Percentiles rank a stretch among this genome's conserved stretches.
Conservation (phyloP, 2,113 vertebrate genomes). For the Ivindomyrus marchei region DNA sequence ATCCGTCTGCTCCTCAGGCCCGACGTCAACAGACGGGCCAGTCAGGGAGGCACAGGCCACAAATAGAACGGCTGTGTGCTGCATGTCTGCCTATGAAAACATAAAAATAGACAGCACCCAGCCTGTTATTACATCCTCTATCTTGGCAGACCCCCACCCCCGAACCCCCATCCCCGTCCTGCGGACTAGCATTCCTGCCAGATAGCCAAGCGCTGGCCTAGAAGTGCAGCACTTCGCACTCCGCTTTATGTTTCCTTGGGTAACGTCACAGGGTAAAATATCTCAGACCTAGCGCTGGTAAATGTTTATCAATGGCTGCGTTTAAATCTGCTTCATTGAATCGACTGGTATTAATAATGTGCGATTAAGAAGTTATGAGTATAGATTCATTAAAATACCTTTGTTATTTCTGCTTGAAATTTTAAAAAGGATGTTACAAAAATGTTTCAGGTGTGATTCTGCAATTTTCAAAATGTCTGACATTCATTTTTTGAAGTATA, state of each 20-base stretch:
- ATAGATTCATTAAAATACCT: neutral
- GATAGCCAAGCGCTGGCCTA: constrained; percentile 42
- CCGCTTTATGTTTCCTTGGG: constrained; percentile 3
- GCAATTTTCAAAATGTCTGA: neutral
- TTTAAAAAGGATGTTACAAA: neutral
- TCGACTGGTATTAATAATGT: neutral
- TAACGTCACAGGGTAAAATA: neutral
- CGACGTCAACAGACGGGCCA: neutral
- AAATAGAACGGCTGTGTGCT: constrained; percentile 1
- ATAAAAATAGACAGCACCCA: constrained; percentile 43
- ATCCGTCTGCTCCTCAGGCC: neutral
- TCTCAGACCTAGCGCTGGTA: neutral
- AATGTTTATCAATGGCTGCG: neutral
- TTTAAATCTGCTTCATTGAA: neutral
- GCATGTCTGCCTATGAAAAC: constrained; percentile 25
- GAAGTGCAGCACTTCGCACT: constrained; percentile 25
- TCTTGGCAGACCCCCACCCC: constrained; percentile 38
- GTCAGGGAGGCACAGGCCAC: neutral
- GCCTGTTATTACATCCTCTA: constrained; percentile 38
- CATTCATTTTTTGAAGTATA: neutral
- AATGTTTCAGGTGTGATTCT: neutral
- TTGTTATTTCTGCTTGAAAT: neutral
- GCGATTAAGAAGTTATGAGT: neutral
- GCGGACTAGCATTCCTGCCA: constrained; percentile 44
- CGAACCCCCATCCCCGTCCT: neutral